phyloP scores from a whole-genome alignment of 2,797 vertebrate species.

The Halcyon leucocephala region DNA sequence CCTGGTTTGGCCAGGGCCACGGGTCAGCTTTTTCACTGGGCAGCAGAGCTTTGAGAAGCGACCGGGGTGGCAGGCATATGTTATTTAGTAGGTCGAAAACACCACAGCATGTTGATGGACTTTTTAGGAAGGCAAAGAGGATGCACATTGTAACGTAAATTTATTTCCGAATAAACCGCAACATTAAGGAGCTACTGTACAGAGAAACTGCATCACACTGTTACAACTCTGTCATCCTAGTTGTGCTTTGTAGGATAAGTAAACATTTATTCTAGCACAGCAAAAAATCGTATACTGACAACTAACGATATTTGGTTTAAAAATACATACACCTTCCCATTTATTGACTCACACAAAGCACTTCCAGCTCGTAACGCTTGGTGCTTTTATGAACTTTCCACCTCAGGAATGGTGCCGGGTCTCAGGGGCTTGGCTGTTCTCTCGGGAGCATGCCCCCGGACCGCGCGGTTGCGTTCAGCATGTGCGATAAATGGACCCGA shows the following conservation, averaged over 20 bases:
- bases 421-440: not conserved
- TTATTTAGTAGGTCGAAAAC: not conserved
- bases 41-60: not conserved
- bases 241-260: conserved; percentile 86
- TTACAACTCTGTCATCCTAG: conserved; percentile 78
- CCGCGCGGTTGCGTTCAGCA: not conserved
- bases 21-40: not conserved
- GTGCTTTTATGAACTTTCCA: conserved; percentile 11
- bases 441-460: not conserved
- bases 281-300: conserved; percentile 71
- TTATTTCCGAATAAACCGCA: conserved; percentile 90
- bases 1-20: not conserved
- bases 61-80: not conserved
- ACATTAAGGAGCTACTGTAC: conserved; percentile 84
- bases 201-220: conserved; percentile 79
- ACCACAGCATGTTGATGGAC: not conserved
- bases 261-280: conserved; percentile 84
- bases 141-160: conserved; percentile 79
- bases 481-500: not conserved
- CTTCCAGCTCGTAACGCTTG: not conserved
- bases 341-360: conserved; percentile 52
- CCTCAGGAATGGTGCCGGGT: not conserved
- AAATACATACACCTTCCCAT: conserved; percentile 70
- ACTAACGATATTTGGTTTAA: conserved; percentile 63
- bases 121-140: conserved; percentile 1